These are phyloP conservation scores for Seison nebaliae DNA, from an alignment of 1,140 invertebrate genomes.

Conservation along the genomic window DNA sequence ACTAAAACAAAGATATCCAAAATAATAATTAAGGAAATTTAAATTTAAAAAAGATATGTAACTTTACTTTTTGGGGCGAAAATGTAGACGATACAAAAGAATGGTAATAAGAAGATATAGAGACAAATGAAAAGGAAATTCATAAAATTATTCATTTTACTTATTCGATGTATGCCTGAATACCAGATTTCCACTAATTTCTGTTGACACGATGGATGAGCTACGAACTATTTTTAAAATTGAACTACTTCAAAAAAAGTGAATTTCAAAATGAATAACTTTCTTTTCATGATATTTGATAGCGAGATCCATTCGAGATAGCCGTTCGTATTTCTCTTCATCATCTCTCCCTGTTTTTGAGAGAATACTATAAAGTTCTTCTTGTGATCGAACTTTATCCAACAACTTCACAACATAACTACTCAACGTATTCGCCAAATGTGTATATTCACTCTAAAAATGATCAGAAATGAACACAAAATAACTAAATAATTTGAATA, in stretches of 20 bases:
- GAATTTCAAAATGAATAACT: neutral
- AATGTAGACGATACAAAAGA: slow-evolving; percentile 6
- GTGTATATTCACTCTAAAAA: slow-evolving; percentile 31
- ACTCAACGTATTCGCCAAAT: slow-evolving; percentile 32
- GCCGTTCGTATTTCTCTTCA: slow-evolving; percentile 22
- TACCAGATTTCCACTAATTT: slow-evolving; percentile 14
- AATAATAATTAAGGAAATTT: slow-evolving; percentile 1
- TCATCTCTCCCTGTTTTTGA: slow-evolving; percentile 19
- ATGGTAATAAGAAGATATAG: slow-evolving; percentile 7
- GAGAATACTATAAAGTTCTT: slow-evolving; percentile 23
- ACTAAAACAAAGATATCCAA: slow-evolving; percentile 14
- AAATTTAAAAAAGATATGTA: neutral
- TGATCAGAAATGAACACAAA: neutral
- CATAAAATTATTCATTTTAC: slow-evolving; percentile 10
- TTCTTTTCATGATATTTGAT: slow-evolving; percentile 23
- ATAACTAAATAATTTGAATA: neutral
- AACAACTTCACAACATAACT: slow-evolving; percentile 22
- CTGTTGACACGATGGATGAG: slow-evolving; percentile 15
- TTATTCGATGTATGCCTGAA: slow-evolving; percentile 1
- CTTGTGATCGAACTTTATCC: slow-evolving; percentile 23
- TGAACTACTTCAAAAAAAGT: neutral
- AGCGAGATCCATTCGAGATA: slow-evolving; percentile 21
- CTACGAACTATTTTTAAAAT: slow-evolving; percentile 12
- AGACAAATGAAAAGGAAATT: slow-evolving; percentile 1
- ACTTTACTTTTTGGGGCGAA: slow-evolving; percentile 8